Base-by-base conservation (phyloP, 2,113 vertebrate species). In the Uria lomvia region DNA sequence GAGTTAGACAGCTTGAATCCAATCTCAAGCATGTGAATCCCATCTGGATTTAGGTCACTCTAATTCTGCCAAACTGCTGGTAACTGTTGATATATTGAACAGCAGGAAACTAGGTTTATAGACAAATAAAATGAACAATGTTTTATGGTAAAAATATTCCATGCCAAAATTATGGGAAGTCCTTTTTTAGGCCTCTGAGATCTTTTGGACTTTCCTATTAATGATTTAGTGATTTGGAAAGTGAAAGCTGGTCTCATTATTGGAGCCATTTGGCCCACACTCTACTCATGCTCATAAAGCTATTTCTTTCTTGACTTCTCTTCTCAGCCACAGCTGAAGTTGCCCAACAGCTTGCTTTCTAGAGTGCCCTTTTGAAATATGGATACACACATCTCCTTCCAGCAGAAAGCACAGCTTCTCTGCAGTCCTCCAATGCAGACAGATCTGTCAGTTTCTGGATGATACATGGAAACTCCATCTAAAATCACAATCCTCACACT, bases 121-220 rank as follows among this genome's bases (percentile, higher is more conserved):
- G 26, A 15, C 29, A 70, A 74, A 78, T 40, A 58, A 81, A 66
- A 47, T 32, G 0, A 43, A 14, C 29, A 29, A 36, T 2, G 36
- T 14, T 52, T 67, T 50, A 14, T 72, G 18, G 15, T 50, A 63
- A 45, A 77, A 56, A 3, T 40, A 62, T 72, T 89, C 32, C 11
- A 36, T 18, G 15, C 36, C 3, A 67, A 52, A 92, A 29, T 58
- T 29, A 40, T 14, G 2, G 5, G 8, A 60, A 32, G 3, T 12
- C 0, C 0, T 22, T 70, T 92, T 53, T 75, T 32, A 66, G 8
- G 17, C 6, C 11, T 81, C n/a, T 32, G 5, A n/a, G 27, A 43
- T 23, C 14, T 11, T 90, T 60, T 75, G 50, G 29, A 50, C 8
- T 84, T 49, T 45, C 17, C 9, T 66, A 8, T 23, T 55, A 66